Evolutionary conservation across 2,113 vertebrate genomes (phyloP), one percentile per base, ranked within the genome.

Genomic region (Petrocephalus microphthalmus): DNA sequence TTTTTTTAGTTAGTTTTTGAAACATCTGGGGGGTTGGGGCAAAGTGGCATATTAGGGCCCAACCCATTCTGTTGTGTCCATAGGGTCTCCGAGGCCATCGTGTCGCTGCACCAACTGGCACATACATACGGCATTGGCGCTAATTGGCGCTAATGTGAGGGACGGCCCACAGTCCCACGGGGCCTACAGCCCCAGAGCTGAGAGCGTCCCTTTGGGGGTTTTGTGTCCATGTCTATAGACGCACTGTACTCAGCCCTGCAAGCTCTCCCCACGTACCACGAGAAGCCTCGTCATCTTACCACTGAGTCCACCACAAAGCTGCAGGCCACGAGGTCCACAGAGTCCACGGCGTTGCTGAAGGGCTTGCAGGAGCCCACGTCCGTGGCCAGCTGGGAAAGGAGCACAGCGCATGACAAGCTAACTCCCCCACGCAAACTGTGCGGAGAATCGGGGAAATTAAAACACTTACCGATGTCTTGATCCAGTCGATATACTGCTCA

Each of bases 351-450:
- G 45, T 97, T 99, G 93, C 97, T 97, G 92, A 98, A 89, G 1
- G 98, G 98, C 88, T 97, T 99, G 94, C 98, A 99, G 7, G 96
- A 90, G 3, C 96, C 97, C 5, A 99, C 95, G 42, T 97, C 95
- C 94, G 96, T 90, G 2, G 93, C 93, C 91, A 99, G 91, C 98
- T 99, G 57, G 7, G 89, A 74, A 87, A 20, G 25, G 33, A 33
- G 64, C 51, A 71, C 81, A 87, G 29, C 45, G n/a, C 15, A 71
- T 52, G 33, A n/a, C 86, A 17, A 8, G 64, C 29, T 17, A 22
- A 51, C n/a, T 51, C 42, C 19, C 22, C 33, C 2, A 22, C 10
- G 33, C 11, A 13, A 81, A 86, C 22, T 6, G 3, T 33, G 52
- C 15, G 2, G 33, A 67, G 13, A 37, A 22, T 54, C 52, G 7